Evolutionary conservation across 2,888 invertebrate species (phyloP).

Genomic region (Smittia aterrima): DNA sequence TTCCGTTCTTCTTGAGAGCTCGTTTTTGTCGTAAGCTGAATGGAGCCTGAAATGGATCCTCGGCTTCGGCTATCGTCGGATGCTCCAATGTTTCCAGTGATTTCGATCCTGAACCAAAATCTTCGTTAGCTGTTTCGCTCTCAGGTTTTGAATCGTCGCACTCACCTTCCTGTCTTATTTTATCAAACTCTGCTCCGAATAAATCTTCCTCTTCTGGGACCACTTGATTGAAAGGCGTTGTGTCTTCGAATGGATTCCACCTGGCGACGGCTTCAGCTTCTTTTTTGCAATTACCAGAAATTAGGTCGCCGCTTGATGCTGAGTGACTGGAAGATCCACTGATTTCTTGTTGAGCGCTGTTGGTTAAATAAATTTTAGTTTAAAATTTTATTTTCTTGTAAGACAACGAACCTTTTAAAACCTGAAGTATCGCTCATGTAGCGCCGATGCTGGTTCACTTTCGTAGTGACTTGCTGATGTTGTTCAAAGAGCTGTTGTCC

Average conservation of each 20-base stretch:
- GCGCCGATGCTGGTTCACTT: conserved; percentile 62
- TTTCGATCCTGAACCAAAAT: conserved; percentile 24
- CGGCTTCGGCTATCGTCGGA: conserved; percentile 51
- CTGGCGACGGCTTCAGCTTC: conserved; percentile 56
- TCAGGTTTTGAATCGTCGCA: background rate
- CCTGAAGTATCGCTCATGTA: conserved; percentile 83
- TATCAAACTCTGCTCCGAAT: conserved; percentile 81
- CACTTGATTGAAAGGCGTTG: conserved; percentile 66
- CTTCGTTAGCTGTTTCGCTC: background rate
- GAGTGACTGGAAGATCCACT: conserved; percentile 20
- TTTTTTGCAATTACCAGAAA: conserved; percentile 45
- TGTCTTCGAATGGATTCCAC: conserved; percentile 83
- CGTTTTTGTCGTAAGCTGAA: conserved; percentile 63
- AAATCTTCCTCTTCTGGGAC: conserved; percentile 81
- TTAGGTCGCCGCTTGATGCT: conserved; percentile 42
- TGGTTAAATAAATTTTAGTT: conserved; percentile 45
- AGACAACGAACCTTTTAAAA: conserved; percentile 65
- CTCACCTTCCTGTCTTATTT: conserved; percentile 73
- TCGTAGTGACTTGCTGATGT: conserved; percentile 49
- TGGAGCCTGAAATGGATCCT: conserved; percentile 80
- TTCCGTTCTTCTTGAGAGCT: conserved; percentile 36
- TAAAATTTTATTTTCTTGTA: background rate
- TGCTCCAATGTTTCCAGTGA: conserved; percentile 15
- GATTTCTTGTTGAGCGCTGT: conserved; percentile 57
- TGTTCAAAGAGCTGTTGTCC: conserved; percentile 45